These are phyloP conservation scores for Hylia prasina DNA, from an alignment of 2,113 vertebrate species.

Conservation along the genomic window DNA sequence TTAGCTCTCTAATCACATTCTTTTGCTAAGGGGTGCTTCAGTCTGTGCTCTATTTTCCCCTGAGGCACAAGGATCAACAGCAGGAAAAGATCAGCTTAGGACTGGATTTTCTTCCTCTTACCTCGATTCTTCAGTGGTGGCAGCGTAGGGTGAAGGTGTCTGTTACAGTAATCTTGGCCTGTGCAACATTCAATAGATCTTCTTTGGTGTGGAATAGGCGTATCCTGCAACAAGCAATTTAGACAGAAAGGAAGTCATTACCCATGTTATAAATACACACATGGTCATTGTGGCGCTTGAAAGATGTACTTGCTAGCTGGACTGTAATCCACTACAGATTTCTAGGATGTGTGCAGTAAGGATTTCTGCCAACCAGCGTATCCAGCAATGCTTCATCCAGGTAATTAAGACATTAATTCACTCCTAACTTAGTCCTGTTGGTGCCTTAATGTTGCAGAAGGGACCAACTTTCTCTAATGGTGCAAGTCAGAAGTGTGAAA, in stretches of 20 bases:
- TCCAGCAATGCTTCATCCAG: background rate
- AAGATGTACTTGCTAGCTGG: background rate
- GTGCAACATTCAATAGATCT: constrained; percentile 91
- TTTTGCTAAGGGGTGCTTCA: background rate
- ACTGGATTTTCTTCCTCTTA: constrained; percentile 50
- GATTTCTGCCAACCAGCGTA: background rate
- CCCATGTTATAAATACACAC: background rate
- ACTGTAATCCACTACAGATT: background rate
- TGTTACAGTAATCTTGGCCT: constrained; percentile 91
- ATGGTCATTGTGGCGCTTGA: background rate
- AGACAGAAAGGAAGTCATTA: background rate
- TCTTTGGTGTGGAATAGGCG: constrained; percentile 81
- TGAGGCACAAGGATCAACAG: background rate
- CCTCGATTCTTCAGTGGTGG: constrained; percentile 84
- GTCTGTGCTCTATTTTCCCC: background rate
- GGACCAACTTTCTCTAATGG: background rate
- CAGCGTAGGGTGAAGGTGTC: constrained; percentile 87
- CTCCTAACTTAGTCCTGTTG: background rate
- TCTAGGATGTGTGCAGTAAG: background rate
- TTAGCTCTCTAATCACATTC: background rate
- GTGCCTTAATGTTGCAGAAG: background rate
- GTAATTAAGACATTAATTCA: background rate
- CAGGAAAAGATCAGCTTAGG: background rate
- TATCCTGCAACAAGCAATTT: constrained; percentile 76
- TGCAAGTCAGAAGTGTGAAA: background rate